Conservation (phyloP, 1,140 invertebrate genomes). For the Campoletis sonorensis region DNA sequence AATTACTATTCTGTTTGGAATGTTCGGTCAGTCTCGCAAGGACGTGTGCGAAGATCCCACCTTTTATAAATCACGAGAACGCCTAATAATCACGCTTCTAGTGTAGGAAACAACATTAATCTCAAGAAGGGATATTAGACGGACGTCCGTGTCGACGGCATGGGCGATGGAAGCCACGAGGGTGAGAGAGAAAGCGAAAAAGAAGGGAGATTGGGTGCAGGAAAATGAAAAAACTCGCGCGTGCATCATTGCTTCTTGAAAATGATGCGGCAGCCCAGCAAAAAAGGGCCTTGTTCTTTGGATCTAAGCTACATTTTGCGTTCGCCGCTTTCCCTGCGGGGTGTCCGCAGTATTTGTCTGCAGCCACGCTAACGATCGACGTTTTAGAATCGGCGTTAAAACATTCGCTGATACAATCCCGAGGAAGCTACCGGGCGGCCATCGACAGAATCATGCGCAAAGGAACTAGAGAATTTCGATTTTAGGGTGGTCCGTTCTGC, state of each 20-base stretch:
- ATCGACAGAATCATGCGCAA: conserved; percentile 17
- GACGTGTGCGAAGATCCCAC: conserved; percentile 17
- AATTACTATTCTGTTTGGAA: conserved; percentile 3
- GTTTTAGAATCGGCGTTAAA: conserved; percentile 26
- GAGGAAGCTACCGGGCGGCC: conserved; percentile 28
- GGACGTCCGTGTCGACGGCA: conserved; percentile 33
- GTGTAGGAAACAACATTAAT: conserved; percentile 38
- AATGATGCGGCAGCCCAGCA: conserved; percentile 5
- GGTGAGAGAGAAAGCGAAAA: conserved; percentile 7
- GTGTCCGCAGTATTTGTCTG: conserved; percentile 6
- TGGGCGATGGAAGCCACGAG: background rate
- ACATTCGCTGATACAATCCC: conserved; percentile 31
- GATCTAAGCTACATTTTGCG: conserved; percentile 22
- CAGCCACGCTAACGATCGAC: conserved; percentile 30
- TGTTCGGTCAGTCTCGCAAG: background rate
- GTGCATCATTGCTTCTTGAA: background rate
- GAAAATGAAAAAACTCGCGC: background rate
- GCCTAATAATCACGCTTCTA: conserved; percentile 34
- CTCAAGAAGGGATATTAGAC: conserved; percentile 22
- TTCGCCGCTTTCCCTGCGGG: conserved; percentile 1
- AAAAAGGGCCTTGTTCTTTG: conserved; percentile 19
- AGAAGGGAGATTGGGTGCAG: background rate
- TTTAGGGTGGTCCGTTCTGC: conserved; percentile 24
- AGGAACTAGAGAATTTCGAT: background rate
- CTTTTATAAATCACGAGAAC: conserved; percentile 21